These are phyloP conservation scores for Dendrocopos noguchii DNA, from an alignment of 2,113 vertebrate species.

Conservation along the genomic window DNA sequence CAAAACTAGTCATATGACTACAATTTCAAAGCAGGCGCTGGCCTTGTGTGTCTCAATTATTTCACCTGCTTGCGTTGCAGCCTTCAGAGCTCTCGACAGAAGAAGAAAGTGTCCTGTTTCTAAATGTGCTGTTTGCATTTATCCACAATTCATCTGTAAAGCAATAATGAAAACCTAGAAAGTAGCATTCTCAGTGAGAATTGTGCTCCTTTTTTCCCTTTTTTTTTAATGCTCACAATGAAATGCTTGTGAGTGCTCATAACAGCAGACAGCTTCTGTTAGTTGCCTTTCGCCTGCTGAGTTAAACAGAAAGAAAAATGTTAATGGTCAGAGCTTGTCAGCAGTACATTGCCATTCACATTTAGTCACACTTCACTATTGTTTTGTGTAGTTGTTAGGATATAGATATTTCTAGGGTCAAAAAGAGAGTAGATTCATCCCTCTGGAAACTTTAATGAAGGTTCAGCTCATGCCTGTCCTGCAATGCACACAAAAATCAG, in stretches of 20 bases:
- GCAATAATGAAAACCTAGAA: constrained; percentile 32
- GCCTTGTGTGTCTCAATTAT: constrained; percentile 47
- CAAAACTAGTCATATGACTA: constrained; percentile 43
- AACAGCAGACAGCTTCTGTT: constrained; percentile 60
- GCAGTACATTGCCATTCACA: constrained; percentile 60
- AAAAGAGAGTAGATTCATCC: constrained; percentile 32
- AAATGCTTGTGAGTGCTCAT: constrained; percentile 50
- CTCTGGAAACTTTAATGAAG: constrained; percentile 33
- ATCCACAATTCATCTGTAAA: constrained; percentile 3
- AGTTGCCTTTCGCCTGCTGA: constrained; percentile 65
- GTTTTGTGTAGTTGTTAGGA: constrained; percentile 70
- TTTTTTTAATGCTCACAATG: not conserved
- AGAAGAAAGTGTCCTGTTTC: constrained; percentile 10
- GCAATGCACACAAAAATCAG: not conserved
- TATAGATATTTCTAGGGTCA: constrained; percentile 64
- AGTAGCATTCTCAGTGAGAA: constrained; percentile 18
- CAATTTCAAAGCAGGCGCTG: constrained; percentile 22
- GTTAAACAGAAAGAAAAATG: constrained; percentile 70
- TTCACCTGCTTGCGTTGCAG: constrained; percentile 46
- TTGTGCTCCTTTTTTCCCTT: not conserved
- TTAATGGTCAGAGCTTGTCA: constrained; percentile 70
- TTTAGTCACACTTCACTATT: constrained; percentile 69
- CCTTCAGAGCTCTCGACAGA: not conserved
- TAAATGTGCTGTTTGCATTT: constrained; percentile 23
- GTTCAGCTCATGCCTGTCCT: not conserved